A percentile compares a stretch with the other conserved stretches of the same genome.
These are phyloP conservation scores for Trinorchestia longiramus DNA, from an alignment of 1,140 invertebrate species.

Conservation along the genomic window DNA sequence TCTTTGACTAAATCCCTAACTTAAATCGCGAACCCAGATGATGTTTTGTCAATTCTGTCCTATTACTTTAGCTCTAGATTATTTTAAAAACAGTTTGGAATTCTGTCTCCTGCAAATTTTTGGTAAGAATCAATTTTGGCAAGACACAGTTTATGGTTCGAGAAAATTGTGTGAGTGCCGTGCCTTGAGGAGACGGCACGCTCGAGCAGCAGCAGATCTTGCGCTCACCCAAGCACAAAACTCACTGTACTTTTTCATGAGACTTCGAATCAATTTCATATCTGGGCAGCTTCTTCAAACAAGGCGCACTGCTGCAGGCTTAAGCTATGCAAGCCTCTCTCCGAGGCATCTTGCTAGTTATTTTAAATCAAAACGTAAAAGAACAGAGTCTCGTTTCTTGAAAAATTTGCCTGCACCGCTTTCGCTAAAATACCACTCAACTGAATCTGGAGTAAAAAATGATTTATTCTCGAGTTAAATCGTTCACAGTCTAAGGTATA, in stretches of 20 bases:
- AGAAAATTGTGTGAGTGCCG: not conserved
- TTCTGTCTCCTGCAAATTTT: not conserved
- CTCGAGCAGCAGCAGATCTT: not conserved
- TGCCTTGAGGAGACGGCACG: not conserved
- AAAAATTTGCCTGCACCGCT: not conserved
- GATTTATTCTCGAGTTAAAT: not conserved
- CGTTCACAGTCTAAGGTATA: not conserved
- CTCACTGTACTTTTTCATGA: slow-evolving; percentile 25
- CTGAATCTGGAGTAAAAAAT: not conserved
- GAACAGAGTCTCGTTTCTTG: not conserved
- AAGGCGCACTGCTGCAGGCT: not conserved
- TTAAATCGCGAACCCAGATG: not conserved
- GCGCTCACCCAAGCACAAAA: slow-evolving; percentile 31
- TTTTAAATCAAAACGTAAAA: not conserved
- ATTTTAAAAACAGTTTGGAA: not conserved
- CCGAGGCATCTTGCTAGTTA: not conserved
- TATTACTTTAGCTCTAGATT: not conserved
- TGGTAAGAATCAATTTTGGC: not conserved
- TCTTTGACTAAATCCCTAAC: not conserved
- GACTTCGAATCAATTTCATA: slow-evolving; percentile 45
- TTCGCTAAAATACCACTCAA: not conserved
- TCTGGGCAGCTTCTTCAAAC: slow-evolving; percentile 38
- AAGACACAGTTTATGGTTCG: not conserved
- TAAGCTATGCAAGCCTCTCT: not conserved
- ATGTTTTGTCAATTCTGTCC: not conserved